Percentiles rank a stretch among this genome's conserved stretches.
Evolutionary conservation across 2,113 vertebrate species (phyloP).

Genomic region (Plectropomus leopardus): DNA sequence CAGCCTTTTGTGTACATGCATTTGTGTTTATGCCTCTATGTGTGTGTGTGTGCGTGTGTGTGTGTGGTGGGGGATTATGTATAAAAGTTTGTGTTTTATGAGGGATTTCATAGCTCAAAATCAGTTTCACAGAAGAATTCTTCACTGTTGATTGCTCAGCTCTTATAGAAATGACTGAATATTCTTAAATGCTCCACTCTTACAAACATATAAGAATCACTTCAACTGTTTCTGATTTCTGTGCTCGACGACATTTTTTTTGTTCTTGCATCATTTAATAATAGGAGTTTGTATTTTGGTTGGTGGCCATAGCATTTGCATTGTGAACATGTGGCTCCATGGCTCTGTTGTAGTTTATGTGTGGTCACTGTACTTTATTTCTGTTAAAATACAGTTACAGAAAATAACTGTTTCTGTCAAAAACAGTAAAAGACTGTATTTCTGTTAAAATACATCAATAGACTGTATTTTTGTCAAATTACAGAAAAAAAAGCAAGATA

Average conservation of each 20-base stretch:
- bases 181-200: background rate
- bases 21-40: conserved; percentile 5
- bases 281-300: background rate
- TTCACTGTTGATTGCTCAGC: too few species aligned
- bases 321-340: conserved; percentile 20
- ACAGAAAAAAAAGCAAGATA: too few species aligned
- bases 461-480: too few species aligned
- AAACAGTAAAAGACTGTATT: too few species aligned
- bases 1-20: conserved; percentile 43
- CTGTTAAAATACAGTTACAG: background rate
- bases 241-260: background rate
- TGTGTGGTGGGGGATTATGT: background rate
- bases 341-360: background rate
- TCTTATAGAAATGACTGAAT: background rate
- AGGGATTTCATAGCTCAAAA: background rate
- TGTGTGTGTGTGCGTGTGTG: conserved; percentile 1
- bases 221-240: background rate
- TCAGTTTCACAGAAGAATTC: background rate
- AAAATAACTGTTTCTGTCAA: too few species aligned
- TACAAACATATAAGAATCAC: too few species aligned
- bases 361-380: background rate
- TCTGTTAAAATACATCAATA: too few species aligned
- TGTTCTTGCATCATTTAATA: background rate
- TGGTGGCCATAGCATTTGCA: background rate
- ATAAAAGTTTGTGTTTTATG: conserved; percentile 16